These are phyloP conservation scores for Gymnopithys bicolor DNA, from an alignment of 2,797 vertebrate species.

Conservation along the genomic window DNA sequence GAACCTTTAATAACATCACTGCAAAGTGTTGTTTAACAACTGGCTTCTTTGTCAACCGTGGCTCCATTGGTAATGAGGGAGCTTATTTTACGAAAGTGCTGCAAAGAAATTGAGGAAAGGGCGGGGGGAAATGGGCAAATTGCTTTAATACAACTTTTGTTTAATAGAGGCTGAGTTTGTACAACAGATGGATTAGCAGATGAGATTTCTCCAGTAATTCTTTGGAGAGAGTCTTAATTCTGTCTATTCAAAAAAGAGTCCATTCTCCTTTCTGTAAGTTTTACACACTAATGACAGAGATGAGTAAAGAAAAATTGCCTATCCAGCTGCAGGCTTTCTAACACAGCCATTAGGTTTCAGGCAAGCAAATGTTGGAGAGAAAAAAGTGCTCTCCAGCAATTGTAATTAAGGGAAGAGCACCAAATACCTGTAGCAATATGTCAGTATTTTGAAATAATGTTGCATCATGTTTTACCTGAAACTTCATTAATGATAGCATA, in stretches of 20 bases:
- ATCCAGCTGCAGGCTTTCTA: conserved; percentile 38
- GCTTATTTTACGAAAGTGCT: conserved; percentile 1
- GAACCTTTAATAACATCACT: conserved; percentile 33
- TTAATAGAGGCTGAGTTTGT: not conserved
- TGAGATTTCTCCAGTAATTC: not conserved
- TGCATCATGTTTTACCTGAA: conserved; percentile 73
- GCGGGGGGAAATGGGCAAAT: not conserved
- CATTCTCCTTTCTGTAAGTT: not conserved
- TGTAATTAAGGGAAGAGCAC: conserved; percentile 61
- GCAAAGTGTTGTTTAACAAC: conserved; percentile 42
- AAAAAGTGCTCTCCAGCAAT: conserved; percentile 66
- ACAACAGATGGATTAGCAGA: not conserved
- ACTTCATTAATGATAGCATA: conserved; percentile 72
- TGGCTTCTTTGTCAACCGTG: not conserved
- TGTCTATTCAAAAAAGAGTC: not conserved
- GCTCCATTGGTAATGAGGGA: conserved; percentile 35
- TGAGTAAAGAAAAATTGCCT: not conserved
- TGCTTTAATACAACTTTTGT: conserved; percentile 10
- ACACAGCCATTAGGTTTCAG: not conserved
- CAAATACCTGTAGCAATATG: conserved; percentile 67
- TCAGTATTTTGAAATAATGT: conserved; percentile 69
- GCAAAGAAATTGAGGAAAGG: not conserved
- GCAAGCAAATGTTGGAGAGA: not conserved
- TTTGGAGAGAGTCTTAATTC: not conserved
- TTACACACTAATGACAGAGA: not conserved